Conservation (phyloP, 1,140 invertebrate genomes). For the Drosophila ogumai region DNA sequence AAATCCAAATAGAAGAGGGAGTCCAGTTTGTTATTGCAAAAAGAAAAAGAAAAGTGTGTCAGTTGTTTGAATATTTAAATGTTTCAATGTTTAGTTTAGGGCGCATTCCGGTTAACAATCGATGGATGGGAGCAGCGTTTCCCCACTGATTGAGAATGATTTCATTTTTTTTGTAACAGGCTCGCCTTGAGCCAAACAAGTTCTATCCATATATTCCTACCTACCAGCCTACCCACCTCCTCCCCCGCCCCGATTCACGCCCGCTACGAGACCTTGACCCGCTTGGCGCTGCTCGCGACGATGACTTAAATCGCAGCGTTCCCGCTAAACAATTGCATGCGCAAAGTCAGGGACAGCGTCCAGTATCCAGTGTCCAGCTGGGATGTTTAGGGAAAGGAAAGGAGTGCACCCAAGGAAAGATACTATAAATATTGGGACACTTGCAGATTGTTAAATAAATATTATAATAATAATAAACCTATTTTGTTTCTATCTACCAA, state of each 20-base stretch:
- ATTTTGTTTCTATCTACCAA: not conserved
- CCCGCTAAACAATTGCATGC: slow-evolving; percentile 5
- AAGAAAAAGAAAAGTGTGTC: not conserved
- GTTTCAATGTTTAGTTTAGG: not conserved
- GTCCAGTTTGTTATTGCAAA: not conserved
- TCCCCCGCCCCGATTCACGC: not conserved
- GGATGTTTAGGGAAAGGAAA: not conserved
- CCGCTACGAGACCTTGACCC: slow-evolving; percentile 60
- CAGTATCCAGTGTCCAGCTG: not conserved
- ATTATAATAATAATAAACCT: too few species aligned
- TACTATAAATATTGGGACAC: too few species aligned
- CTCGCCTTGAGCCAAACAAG: slow-evolving; percentile 42
- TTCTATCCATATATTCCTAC: slow-evolving; percentile 6
- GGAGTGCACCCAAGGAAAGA: not conserved
- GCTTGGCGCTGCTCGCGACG: slow-evolving; percentile 18
- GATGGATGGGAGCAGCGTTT: not conserved
- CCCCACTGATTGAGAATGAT: slow-evolving; percentile 8
- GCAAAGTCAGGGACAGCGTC: slow-evolving; percentile 27
- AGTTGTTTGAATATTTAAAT: not conserved
- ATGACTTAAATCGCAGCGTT: slow-evolving; percentile 29
- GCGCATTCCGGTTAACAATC: not conserved
- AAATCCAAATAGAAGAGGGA: not conserved
- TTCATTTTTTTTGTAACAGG: slow-evolving; percentile 3
- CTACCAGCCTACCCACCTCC: not conserved
- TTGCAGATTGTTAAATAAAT: too few species aligned